Percentiles rank a stretch among this genome's conserved stretches.
Evolutionary conservation across 2,113 vertebrate genomes (phyloP).

Genomic region (Myrmecobius fasciatus): DNA sequence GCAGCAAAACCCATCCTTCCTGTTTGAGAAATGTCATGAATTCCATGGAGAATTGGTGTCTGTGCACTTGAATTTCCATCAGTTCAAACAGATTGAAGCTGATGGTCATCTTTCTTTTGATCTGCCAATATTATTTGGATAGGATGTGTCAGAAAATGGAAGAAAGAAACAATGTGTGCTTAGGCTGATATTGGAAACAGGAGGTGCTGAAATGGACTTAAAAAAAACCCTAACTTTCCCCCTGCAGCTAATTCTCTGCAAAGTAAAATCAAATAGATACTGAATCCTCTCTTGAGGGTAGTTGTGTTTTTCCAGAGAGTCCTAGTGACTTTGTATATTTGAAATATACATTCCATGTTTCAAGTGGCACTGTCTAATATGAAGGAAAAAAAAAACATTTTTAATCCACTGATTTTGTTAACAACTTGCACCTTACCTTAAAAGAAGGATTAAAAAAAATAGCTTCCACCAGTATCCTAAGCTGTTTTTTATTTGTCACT

Average conservation of each 20-base stretch:
- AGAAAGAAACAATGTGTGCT: neutral
- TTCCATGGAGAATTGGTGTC: constrained; percentile 13
- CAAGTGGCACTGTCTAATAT: constrained; percentile 25
- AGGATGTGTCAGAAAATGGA: constrained; percentile 16
- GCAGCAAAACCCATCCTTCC: constrained; percentile 13
- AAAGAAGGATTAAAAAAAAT: constrained; percentile 49
- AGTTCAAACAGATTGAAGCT: constrained; percentile 10
- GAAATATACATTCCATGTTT: neutral
- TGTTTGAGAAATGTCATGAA: constrained; percentile 10
- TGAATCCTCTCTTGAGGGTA: neutral
- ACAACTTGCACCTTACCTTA: constrained; percentile 68
- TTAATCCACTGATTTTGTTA: constrained; percentile 63
- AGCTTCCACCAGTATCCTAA: constrained; percentile 37
- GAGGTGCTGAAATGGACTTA: neutral
- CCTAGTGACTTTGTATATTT: neutral
- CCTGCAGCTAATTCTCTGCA: neutral
- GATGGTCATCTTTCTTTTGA: constrained; percentile 32
- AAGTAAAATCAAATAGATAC: neutral
- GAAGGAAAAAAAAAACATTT: neutral
- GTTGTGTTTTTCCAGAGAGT: neutral
- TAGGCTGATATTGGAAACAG: neutral
- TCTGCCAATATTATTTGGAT: constrained; percentile 35
- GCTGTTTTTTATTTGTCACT: constrained; percentile 36
- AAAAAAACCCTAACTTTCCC: neutral
- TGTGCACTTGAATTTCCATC: constrained; percentile 42